phyloP scores from a whole-genome alignment of 2,113 vertebrate genomes.

The Scomber colias region DNA sequence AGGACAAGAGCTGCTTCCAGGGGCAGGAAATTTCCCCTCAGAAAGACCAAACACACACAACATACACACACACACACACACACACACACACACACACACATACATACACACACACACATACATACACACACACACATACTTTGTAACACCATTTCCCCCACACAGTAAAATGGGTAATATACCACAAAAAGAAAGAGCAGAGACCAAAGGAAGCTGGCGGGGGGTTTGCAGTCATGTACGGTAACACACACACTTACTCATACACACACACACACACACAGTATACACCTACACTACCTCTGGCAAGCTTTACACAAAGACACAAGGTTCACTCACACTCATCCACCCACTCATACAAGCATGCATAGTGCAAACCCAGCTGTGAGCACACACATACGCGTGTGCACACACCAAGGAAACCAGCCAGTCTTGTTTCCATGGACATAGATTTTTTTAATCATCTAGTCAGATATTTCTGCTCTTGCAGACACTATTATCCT shows the following conservation, averaged over 20 bases:
- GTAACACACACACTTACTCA: conserved; percentile 40
- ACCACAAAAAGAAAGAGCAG: conserved; percentile 39
- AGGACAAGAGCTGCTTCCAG: conserved; percentile 95
- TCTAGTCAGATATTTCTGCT: conserved; percentile 37
- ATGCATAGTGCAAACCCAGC: conserved; percentile 68
- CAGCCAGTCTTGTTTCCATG: conserved; percentile 74
- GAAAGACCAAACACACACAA: conserved; percentile 78
- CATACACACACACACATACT: conserved; percentile 33
- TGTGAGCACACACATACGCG: conserved; percentile 27
- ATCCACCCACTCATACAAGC: conserved; percentile 75
- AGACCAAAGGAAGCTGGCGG: conserved; percentile 38
- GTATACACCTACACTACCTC: conserved; percentile 69
- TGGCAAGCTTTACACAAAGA: conserved; percentile 68
- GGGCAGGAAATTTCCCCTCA: conserved; percentile 99
- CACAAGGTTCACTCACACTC: conserved; percentile 70
- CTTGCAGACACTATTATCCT: conserved; percentile 29
- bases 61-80: conserved; percentile 11
- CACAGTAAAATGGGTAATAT: conserved; percentile 39
- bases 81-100: conserved; percentile 26
- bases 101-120: conserved; percentile 38
- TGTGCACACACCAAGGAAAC: conserved; percentile 37
- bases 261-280: conserved; percentile 30
- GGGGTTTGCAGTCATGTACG: conserved; percentile 36
- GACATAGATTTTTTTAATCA: conserved; percentile 59
- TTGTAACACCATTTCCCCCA: conserved; percentile 37